Evolutionary conservation across 92 coral and sea anemone species (phyloP), one percentile per base, ranked within the genome.

Genomic region (Paragorgia papillata): DNA sequence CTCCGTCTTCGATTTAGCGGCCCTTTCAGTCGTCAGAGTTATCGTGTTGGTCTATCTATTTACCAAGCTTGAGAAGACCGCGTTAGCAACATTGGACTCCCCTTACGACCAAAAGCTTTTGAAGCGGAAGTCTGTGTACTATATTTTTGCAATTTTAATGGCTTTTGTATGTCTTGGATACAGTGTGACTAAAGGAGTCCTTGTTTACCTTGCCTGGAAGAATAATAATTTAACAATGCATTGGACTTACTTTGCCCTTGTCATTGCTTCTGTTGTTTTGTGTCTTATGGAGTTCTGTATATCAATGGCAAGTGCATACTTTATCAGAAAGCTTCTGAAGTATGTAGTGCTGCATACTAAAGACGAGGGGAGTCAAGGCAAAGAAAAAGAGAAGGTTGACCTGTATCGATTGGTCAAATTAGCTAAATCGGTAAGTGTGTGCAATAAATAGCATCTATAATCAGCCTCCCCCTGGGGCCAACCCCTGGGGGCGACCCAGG

Each of bases 361-460:
- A 46, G 88, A 85, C 18, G 78, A 76, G 50, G 85, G 82, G 14
- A 12, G 17, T 31, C 66, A 32, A 6, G 33, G 69, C 14, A 76
- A 77, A 14, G 75, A 82, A 76, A 71, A 48, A 73, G 85, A 83
- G 62, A 88, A 83, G 62, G 92, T 88, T 28, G 89, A 88, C 69
- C 57, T 92, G 34, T 26, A 89, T 12, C 59, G 97, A 29, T 79
- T 92, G 62, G 83, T 82, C 64, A 80, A 88, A 24, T 82, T 92
- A 51, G 96, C 97, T 15, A 88, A 85, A 82, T 92, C 96, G 27
- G 97, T 92, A 69, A 92, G 96, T 85, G 54, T 51, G n/a, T n/a
- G n/a, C n/a, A n/a, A n/a, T n/a, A n/a, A n/a, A n/a, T n/a, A n/a
- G n/a, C n/a, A n/a, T n/a, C n/a, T n/a, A n/a, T n/a, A n/a, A n/a